phyloP scores from a whole-genome alignment of 1,140 invertebrate genomes.

The Brachionus manjavacas region DNA sequence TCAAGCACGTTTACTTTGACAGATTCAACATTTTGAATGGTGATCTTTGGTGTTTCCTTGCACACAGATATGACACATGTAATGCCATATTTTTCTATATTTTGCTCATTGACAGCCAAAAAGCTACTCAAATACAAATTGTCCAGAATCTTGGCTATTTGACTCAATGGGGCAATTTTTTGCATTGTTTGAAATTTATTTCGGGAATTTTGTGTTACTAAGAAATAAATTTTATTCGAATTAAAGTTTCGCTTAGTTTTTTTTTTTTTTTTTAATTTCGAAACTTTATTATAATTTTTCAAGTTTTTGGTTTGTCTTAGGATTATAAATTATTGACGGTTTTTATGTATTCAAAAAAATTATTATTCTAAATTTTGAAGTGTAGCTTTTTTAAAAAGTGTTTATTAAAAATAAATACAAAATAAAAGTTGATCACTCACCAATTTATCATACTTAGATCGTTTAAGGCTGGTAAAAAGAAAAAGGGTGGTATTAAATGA shows the following conservation, averaged over 20 bases:
- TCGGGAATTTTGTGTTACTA: neutral
- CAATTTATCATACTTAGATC: neutral
- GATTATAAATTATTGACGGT: neutral
- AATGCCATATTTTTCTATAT: slow-evolving; percentile 24
- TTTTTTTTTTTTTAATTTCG: neutral
- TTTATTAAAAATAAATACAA: too few species aligned
- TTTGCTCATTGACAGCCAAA: neutral
- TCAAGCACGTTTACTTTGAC: slow-evolving; percentile 27
- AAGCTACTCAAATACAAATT: slow-evolving; percentile 2
- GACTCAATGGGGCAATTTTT: neutral
- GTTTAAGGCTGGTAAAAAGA: too few species aligned
- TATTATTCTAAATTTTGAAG: neutral
- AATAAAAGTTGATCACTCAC: too few species aligned
- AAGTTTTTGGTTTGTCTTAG: neutral
- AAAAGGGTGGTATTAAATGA: too few species aligned
- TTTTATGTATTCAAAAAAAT: neutral
- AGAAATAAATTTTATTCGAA: neutral
- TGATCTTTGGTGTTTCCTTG: slow-evolving; percentile 7
- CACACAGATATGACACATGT: slow-evolving; percentile 38
- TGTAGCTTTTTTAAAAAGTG: too few species aligned
- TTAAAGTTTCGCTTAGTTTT: neutral
- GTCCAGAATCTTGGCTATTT: slow-evolving; percentile 41
- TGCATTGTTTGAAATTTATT: slow-evolving; percentile 7
- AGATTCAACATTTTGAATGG: neutral
- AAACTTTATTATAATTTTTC: neutral